Percentiles rank a stretch among this genome's conserved stretches.
These are phyloP conservation scores for Phymorhynchus buccinoides DNA, from an alignment of 1,140 invertebrate species.

Conservation along the genomic window DNA sequence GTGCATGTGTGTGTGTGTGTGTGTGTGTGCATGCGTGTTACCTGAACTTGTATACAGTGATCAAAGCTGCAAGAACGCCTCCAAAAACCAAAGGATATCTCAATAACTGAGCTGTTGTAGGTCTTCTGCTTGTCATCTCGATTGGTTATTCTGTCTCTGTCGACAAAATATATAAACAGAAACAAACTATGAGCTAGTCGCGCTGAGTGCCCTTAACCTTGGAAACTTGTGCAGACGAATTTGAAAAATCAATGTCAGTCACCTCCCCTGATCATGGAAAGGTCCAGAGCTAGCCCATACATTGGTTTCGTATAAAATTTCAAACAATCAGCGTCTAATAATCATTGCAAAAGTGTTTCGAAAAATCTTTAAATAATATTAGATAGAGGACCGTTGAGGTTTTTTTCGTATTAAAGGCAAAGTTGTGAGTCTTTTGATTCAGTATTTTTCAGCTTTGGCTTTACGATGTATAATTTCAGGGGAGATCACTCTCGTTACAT, in stretches of 20 bases:
- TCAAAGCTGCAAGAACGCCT: slow-evolving; percentile 19
- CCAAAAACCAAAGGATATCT: slow-evolving; percentile 33
- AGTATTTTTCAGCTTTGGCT: not conserved
- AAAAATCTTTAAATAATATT: not conserved
- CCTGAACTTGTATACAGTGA: slow-evolving; percentile 25
- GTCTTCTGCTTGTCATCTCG: slow-evolving; percentile 23
- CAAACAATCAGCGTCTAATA: too few relatives aligned
- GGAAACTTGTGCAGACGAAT: not conserved
- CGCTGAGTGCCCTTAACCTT: not conserved
- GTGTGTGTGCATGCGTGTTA: slow-evolving; percentile 26
- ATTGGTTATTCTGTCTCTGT: not conserved
- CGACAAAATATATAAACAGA: not conserved
- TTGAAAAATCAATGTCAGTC: not conserved
- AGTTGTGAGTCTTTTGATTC: not conserved
- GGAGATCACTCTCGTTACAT: not conserved
- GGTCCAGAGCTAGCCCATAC: too few relatives aligned
- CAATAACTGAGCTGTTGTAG: slow-evolving; percentile 3
- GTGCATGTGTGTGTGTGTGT: slow-evolving; percentile 26
- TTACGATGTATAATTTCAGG: not conserved
- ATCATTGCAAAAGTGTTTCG: not conserved
- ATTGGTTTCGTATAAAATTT: too few relatives aligned
- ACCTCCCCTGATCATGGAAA: not conserved
- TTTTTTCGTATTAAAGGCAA: not conserved
- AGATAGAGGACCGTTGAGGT: too few relatives aligned
- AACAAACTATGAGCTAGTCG: too few relatives aligned